Conservation (phyloP, 2,888 invertebrate species). For the Volucella bombylans region DNA sequence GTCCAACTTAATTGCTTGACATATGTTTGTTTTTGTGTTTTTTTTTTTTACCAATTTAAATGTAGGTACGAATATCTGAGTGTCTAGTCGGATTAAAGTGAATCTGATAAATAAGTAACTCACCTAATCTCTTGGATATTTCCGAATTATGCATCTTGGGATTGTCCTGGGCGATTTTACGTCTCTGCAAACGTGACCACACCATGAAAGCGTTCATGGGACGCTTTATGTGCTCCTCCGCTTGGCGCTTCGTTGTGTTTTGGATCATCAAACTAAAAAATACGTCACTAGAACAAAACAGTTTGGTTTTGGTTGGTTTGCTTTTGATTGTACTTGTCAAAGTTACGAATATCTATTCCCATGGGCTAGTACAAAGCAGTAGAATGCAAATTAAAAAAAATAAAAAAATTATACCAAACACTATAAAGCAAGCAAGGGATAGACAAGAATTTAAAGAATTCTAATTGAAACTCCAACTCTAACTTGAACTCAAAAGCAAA, state of each 20-base stretch:
- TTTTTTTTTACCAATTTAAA: conserved; percentile 13
- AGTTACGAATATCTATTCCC: conserved; percentile 28
- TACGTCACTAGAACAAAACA: conserved; percentile 79
- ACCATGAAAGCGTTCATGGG: conserved; percentile 99
- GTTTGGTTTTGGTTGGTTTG: conserved; percentile 59
- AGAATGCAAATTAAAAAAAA: neutral
- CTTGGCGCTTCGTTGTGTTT: conserved; percentile 84
- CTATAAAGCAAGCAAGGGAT: no score
- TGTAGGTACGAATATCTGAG: neutral
- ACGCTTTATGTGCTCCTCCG: conserved; percentile 95
- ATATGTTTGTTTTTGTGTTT: conserved; percentile 61
- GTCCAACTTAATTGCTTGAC: conserved; percentile 57
- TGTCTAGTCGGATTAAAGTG: conserved; percentile 6
- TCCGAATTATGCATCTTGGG: conserved; percentile 99
- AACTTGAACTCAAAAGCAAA: conserved; percentile 24
- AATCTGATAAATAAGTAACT: conserved; percentile 80
- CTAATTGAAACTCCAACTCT: neutral
- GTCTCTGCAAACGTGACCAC: conserved; percentile 95
- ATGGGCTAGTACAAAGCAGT: neutral
- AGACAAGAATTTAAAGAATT: no score
- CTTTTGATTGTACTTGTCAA: conserved; percentile 60
- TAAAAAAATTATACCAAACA: neutral
- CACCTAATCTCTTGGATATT: conserved; percentile 95
- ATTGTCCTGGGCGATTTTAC: conserved; percentile 98
- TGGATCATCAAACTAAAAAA: conserved; percentile 83